A percentile compares a stretch with the other conserved stretches of the same genome.
Evolutionary conservation across 2,797 vertebrate species (phyloP).

Genomic region (Graptemys geographica): DNA sequence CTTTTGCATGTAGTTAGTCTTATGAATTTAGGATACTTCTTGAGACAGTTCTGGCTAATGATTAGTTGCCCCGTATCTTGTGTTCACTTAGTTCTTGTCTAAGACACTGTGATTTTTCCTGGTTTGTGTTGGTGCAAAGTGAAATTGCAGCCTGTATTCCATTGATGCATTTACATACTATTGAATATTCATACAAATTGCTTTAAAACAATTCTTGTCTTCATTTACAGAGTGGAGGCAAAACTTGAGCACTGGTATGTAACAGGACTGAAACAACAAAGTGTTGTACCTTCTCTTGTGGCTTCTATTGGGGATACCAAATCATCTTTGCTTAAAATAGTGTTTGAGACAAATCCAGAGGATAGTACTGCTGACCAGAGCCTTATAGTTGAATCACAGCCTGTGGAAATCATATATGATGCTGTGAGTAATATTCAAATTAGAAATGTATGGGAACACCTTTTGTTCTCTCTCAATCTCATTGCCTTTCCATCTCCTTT

Average conservation of each 20-base stretch:
- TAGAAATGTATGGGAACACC: neutral
- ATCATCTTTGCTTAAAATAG: conserved; percentile 89
- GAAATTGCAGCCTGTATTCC: neutral
- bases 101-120: neutral
- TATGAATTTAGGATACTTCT: neutral
- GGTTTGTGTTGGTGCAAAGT: neutral
- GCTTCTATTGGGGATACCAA: conserved; percentile 87
- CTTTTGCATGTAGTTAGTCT: neutral
- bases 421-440: conserved; percentile 83
- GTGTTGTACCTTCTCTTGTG: conserved; percentile 90
- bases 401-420: conserved; percentile 96
- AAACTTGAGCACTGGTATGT: conserved; percentile 94
- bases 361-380: conserved; percentile 88
- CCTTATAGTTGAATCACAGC: conserved; percentile 89
- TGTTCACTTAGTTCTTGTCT: neutral
- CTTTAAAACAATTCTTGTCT: neutral
- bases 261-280: conserved; percentile 90
- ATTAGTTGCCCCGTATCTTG: neutral
- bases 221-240: conserved; percentile 87
- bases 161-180: neutral
- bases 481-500: neutral
- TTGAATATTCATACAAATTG: neutral
- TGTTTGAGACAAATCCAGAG: conserved; percentile 91
- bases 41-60: neutral
- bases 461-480: neutral